phyloP scores from a whole-genome alignment of 2,113 vertebrate genomes.

The Hippocampus barbouri region DNA sequence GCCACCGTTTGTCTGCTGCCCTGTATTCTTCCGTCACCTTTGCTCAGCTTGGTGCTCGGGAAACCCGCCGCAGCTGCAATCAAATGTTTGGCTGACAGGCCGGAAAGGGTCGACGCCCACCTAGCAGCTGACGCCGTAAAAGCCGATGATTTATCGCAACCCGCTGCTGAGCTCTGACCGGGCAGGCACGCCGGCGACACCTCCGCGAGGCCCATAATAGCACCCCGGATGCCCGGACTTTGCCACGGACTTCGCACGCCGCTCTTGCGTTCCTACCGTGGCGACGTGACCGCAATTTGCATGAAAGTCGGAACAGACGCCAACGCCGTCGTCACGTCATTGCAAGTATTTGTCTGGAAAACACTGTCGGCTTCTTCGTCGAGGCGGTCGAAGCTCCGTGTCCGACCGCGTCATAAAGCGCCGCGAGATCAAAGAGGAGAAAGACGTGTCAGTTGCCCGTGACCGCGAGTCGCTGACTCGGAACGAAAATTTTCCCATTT shows the following conservation, averaged over 20 bases:
- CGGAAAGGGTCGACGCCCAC: slow-evolving; percentile 43
- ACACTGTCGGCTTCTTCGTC: no score
- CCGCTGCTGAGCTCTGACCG: slow-evolving; percentile 51
- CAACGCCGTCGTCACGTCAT: no score
- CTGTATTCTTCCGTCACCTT: not conserved
- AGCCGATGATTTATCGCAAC: slow-evolving; percentile 62
- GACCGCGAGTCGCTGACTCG: no score
- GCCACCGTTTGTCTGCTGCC: no score
- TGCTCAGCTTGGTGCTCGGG: not conserved
- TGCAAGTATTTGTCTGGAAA: no score
- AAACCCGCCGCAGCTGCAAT: slow-evolving; percentile 2
- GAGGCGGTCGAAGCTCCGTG: no score
- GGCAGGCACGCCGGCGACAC: slow-evolving; percentile 46
- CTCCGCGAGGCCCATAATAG: slow-evolving; percentile 42
- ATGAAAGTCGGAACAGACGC: no score
- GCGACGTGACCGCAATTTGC: no score
- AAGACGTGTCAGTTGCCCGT: no score
- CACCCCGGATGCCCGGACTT: slow-evolving; percentile 2
- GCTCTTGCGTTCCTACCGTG: not conserved
- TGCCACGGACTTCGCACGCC: not conserved
- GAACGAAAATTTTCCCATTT: no score
- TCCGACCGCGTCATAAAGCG: no score
- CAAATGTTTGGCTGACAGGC: slow-evolving; percentile 32
- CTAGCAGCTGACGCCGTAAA: slow-evolving; percentile 65
- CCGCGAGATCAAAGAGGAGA: no score